These are phyloP conservation scores for Hucho hucho DNA, from an alignment of 2,113 vertebrate species.

Conservation along the genomic window DNA sequence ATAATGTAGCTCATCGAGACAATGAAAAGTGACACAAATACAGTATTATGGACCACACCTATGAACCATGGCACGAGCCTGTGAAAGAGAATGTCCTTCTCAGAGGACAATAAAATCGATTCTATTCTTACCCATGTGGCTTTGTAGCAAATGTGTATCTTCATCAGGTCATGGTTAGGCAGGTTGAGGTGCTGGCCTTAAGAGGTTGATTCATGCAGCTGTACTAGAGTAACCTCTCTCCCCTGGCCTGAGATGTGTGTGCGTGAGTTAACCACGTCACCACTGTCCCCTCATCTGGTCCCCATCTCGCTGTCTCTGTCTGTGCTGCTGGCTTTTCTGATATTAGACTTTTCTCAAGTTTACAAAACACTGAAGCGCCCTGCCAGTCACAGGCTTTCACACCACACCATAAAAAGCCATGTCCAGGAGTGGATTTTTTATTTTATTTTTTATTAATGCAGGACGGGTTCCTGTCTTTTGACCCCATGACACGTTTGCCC, in stretches of 20 bases:
- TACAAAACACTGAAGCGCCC: conserved; percentile 58
- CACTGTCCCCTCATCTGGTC: conserved; percentile 21
- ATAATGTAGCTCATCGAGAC: too few species aligned
- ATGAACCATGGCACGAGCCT: too few species aligned
- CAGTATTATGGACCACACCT: too few species aligned
- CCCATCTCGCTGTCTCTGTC: conserved; percentile 22
- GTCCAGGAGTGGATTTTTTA: conserved; percentile 40
- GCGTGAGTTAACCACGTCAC: not conserved
- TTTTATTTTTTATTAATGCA: conserved; percentile 56
- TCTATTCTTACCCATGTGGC: too few species aligned
- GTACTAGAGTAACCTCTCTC: conserved; percentile 10
- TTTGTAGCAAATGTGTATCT: too few species aligned
- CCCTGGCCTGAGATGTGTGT: not conserved
- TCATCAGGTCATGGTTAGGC: too few species aligned
- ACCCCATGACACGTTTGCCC: conserved; percentile 51
- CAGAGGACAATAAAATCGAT: too few species aligned
- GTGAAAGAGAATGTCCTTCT: too few species aligned
- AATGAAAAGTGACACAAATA: too few species aligned
- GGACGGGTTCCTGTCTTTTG: conserved; percentile 51
- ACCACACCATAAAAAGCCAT: conserved; percentile 71
- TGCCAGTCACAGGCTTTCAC: conserved; percentile 42
- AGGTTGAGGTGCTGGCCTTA: too few species aligned
- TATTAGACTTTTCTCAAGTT: conserved; percentile 61
- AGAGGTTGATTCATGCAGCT: too few species aligned
- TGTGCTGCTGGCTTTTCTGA: conserved; percentile 51